Evolutionary conservation across 2,113 vertebrate genomes (phyloP).

Genomic region (Etheostoma spectabile): DNA sequence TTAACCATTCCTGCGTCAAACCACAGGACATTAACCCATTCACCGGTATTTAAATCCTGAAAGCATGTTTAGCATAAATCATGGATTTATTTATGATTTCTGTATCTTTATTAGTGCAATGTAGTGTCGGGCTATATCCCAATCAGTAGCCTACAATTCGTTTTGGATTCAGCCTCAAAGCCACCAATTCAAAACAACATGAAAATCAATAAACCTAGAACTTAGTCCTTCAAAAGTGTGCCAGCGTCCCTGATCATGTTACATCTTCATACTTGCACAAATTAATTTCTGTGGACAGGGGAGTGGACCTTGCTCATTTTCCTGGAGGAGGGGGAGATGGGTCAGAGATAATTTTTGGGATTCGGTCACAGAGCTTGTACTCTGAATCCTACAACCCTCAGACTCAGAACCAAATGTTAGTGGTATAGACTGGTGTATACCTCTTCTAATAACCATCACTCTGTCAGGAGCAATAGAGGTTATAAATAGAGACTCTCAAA

Average conservation of each 20-base stretch:
- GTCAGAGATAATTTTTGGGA: conserved; percentile 3
- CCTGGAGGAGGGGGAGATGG: conserved; percentile 2
- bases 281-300: conserved; percentile 25
- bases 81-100: not conserved
- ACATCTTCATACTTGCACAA: conserved; percentile 21
- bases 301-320: not conserved
- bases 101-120: not conserved
- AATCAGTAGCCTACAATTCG: not conserved
- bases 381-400: conserved; percentile 5
- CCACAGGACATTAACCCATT: conserved; percentile 59
- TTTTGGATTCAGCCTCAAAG: not conserved
- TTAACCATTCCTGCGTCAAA: conserved; percentile 69
- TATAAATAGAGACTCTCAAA: conserved; percentile 46
- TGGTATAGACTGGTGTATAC: not conserved
- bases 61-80: not conserved
- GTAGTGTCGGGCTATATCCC: too few species aligned
- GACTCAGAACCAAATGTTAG: not conserved
- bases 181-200: not conserved
- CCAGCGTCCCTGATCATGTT: not conserved
- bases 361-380: not conserved
- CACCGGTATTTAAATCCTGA: not conserved
- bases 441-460: conserved; percentile 16
- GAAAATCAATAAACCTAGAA: not conserved
- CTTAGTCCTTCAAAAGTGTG: not conserved
- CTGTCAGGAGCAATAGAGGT: conserved; percentile 21